Evolutionary conservation across 2,888 invertebrate species (phyloP), one percentile per base, ranked within the genome.

Genomic region (Apomyelois bistriatella): DNA sequence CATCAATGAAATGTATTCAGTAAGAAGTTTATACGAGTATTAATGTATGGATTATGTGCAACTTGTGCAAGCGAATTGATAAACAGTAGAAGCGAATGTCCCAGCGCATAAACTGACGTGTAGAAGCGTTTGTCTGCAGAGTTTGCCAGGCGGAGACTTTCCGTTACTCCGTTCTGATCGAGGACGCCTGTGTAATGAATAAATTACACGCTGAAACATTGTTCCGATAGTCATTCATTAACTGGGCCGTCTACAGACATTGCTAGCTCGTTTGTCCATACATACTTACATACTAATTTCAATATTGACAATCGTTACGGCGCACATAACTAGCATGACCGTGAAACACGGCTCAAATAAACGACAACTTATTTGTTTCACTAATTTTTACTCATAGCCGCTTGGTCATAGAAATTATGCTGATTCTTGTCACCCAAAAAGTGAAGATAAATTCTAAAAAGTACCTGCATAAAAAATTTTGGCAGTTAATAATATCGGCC

Each of bases 141-240:
- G 72, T 76, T 79, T 77, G 81, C 76, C 76, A 76, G 63, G 71
- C 78, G 82, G 85, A 83, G 85, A 85, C 79, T 85, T 86, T 87
- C 87, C 85, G 82, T 74, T 81, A 75, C 66, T 70, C 62, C 70
- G 73, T 65, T 62, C 74, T 85, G 85, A 87, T 85, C 85, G 88
- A 87, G 87, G 86, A 84, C 88, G 85, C 71, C 79, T 84, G 86
- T 82, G 79, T 86, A 85, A 89, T 89, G 89, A 88, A 90, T 89
- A 90, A 89, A 89, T 89, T 89, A 89, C 89, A 89, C 85, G 87
- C 86, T 86, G 85, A 85, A 87, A 88, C 85, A 88, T 86, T 89
- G 87, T 89, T 79, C 80, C 82, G 74, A 85, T 82, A 74, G 73
- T 75, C 80, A 82, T 83, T 80, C 85, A 85, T 83, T 86, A 85